Percentiles rank a stretch among this genome's conserved stretches.
These are phyloP conservation scores for Neria commutata DNA, from an alignment of 2,888 invertebrate genomes.

Conservation along the genomic window DNA sequence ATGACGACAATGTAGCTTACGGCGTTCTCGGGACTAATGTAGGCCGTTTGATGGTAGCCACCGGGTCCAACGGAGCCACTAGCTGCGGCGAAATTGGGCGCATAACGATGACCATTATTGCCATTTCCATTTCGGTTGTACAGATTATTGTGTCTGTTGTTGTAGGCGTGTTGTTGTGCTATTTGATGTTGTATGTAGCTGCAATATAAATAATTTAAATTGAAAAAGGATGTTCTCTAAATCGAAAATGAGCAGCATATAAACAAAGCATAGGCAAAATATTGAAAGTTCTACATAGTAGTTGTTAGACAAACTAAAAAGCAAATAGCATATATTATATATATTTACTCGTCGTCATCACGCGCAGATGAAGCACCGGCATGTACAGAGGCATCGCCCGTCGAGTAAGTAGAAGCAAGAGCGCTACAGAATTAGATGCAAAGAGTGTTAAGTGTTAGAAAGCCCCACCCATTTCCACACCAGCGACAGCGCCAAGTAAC, in stretches of 20 bases:
- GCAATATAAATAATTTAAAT: not conserved
- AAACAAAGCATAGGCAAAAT: too few species aligned
- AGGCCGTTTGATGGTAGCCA: slow-evolving; percentile 66
- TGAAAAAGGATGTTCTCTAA: not conserved
- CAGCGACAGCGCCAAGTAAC: slow-evolving; percentile 20
- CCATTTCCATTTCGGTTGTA: slow-evolving; percentile 28
- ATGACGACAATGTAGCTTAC: slow-evolving; percentile 58
- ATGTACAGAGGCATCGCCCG: slow-evolving; percentile 52
- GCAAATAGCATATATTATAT: too few species aligned
- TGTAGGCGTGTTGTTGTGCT: slow-evolving; percentile 49
- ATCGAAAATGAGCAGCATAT: not conserved
- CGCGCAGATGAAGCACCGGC: slow-evolving; percentile 51
- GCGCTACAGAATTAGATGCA: slow-evolving; percentile 33
- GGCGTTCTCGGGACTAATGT: slow-evolving; percentile 68
- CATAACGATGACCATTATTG: slow-evolving; percentile 45
- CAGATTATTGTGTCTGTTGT: slow-evolving; percentile 38
- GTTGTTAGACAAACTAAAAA: not conserved
- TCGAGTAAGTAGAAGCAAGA: slow-evolving; percentile 39
- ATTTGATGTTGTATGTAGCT: slow-evolving; percentile 55
- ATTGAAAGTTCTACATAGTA: too few species aligned
- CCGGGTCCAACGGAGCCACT: slow-evolving; percentile 65
- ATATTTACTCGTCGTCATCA: slow-evolving; percentile 56
- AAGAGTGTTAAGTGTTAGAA: slow-evolving; percentile 23
- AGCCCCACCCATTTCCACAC: slow-evolving; percentile 28
- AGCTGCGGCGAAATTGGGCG: slow-evolving; percentile 64